Base-by-base conservation (phyloP, 2,113 vertebrate species). In the Hucho hucho region DNA sequence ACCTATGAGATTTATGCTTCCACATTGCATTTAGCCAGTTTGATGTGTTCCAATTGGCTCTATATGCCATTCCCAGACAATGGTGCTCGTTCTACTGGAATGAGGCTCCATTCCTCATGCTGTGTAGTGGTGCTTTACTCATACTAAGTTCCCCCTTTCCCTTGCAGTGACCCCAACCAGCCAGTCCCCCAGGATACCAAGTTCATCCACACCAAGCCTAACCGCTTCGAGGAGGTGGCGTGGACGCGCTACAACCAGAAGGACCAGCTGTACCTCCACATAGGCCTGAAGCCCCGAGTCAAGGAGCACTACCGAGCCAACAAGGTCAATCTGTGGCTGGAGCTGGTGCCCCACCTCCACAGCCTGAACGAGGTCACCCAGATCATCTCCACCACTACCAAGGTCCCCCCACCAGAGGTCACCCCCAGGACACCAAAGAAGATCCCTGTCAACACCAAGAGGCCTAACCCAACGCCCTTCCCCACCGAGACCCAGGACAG, bases 191-290 rank as follows among this genome's bases (percentile, higher is more conserved):
- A 99, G 91, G 98, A 98, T 77, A 99, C 98, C 72, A 99, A 99
- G 92, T 99, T 99, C 85, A 98, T 99, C 79, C 97, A 99, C 83
- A 98, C 98, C 13, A 99, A 99, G 84, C 98, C 97, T 69, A 99
- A 99, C 83, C 97, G 98, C 73, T 99, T 99, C 90, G 98, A 99
- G 84, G 98, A 99, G 90, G 98, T 98, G 86, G 97, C 97, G 64
- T 99, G 98, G 98, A 98, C 96, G 61, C 95, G 98, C 85, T 99
- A 99, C 86, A 98, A 97, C 81, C 98, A 98, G 93, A 99, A 99
- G 89, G 97, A 99, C 78, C 97, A 98, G 76, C 95, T 99, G 16
- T 99, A 99, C 87, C 94, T 99, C 72, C 98, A 99, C 84, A 99
- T 99, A 84, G 98, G 98, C 80, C 93, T 99, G 88, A 99, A 99